phyloP scores from a whole-genome alignment of 2,797 vertebrate genomes.

The Lagorchestes hirsutus region DNA sequence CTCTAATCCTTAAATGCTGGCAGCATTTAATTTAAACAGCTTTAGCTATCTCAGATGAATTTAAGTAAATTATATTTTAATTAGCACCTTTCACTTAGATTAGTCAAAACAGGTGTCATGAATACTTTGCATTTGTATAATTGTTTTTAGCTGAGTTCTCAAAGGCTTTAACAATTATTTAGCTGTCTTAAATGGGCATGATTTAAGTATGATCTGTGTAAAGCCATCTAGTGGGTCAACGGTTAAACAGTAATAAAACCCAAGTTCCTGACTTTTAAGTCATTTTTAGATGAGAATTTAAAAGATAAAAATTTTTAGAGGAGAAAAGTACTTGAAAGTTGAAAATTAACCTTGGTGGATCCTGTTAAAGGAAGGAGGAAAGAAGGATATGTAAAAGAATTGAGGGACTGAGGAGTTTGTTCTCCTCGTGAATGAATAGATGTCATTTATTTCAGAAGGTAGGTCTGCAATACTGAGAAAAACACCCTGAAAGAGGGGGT shows the following conservation, averaged over 20 bases:
- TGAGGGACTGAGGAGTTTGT: not conserved
- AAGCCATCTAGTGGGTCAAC: constrained; percentile 42
- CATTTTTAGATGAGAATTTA: constrained; percentile 45
- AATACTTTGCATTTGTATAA: constrained; percentile 42
- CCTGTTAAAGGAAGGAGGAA: not conserved
- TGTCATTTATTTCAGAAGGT: not conserved
- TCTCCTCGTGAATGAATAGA: not conserved
- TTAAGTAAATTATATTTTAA: not conserved
- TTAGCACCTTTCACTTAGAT: constrained; percentile 20
- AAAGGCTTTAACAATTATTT: constrained; percentile 31
- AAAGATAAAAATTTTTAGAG: constrained; percentile 30
- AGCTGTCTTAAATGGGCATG: constrained; percentile 39
- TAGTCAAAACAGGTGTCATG: constrained; percentile 24
- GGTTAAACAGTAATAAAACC: constrained; percentile 30
- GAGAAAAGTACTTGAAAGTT: constrained; percentile 28
- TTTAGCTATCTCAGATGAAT: not conserved
- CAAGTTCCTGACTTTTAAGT: constrained; percentile 46
- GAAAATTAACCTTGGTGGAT: constrained; percentile 13
- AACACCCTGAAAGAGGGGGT: not conserved
- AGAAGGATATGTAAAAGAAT: not conserved
- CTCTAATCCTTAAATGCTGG: not conserved
- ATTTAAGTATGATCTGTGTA: constrained; percentile 37
- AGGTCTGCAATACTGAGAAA: not conserved
- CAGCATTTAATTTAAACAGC: not conserved
- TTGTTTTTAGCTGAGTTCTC: constrained; percentile 60